A percentile compares a stretch with the other conserved stretches of the same genome.
These are phyloP conservation scores for Micrasema minimum DNA, from an alignment of 1,140 invertebrate genomes.

Conservation along the genomic window DNA sequence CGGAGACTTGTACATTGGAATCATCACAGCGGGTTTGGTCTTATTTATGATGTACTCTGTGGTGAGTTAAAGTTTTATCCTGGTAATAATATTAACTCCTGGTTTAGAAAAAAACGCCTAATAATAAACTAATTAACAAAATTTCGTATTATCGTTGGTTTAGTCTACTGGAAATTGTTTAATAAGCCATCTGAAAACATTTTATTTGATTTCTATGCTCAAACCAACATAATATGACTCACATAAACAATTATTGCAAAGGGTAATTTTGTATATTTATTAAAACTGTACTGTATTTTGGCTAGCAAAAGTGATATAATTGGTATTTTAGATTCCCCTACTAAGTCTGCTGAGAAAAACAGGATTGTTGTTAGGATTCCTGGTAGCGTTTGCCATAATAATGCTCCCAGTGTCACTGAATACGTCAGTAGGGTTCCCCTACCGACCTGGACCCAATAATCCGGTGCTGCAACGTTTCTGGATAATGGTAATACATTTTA, in stretches of 20 bases:
- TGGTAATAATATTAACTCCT: not conserved
- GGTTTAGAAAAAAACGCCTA: not conserved
- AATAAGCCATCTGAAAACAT: too few relatives aligned
- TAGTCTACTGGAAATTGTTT: too few relatives aligned
- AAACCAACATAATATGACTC: too few relatives aligned
- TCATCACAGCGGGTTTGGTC: conserved; percentile 21
- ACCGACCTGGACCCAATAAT: conserved; percentile 38
- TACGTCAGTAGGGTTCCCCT: conserved; percentile 42
- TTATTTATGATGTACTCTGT: conserved; percentile 35
- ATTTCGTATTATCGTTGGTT: too few relatives aligned
- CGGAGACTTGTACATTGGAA: conserved; percentile 45
- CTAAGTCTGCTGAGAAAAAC: conserved; percentile 42
- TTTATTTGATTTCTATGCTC: too few relatives aligned
- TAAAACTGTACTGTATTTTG: too few relatives aligned
- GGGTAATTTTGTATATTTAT: not conserved
- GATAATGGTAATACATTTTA: conserved; percentile 53
- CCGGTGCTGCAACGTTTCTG: conserved; percentile 48
- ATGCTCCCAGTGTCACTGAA: conserved; percentile 40
- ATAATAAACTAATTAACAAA: too few relatives aligned
- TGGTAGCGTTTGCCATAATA: conserved; percentile 35
- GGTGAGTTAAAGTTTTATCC: conserved; percentile 41
- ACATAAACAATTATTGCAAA: too few relatives aligned
- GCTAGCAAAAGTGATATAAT: too few relatives aligned
- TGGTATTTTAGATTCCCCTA: conserved; percentile 47
- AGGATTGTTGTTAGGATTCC: conserved; percentile 26